Evolutionary conservation across 2,113 vertebrate genomes (phyloP), one percentile per base, ranked within the genome.

Genomic region (Ellobius talpinus): DNA sequence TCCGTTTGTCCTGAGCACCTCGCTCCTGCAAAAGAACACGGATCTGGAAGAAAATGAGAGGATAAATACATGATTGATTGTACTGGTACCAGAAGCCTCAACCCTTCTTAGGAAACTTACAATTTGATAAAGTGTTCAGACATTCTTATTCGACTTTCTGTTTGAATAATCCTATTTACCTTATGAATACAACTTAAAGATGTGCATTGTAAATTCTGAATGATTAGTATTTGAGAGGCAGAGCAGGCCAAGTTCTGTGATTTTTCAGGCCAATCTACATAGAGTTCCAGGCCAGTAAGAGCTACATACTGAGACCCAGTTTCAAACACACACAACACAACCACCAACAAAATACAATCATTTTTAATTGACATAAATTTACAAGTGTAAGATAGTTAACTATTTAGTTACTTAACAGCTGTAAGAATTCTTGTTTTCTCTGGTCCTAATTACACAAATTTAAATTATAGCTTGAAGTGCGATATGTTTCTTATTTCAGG

Each of bases 11-110:
- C 97, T 99, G 99, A 95, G 99, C 98, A 24, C 99, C 99, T 81
- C 99, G 98, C 95, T 99, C 99, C 97, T 99, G 99, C 87, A 99
- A 96, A 90, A 99, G 98, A 5, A 97, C 98, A 36, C 99, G 99
- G 74, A 99, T 99, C 99, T 99, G 93, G 39, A 97, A 55, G 4
- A 77, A 76, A 90, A 95, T 8, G 72, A 91, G n/a, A 47, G 58
- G 29, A 91, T 50, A 77, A 24, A 82, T 33, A n/a, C 2, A 47
- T 21, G 63, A 68, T 36, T 66, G 39, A 33, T 23, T 17, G 4
- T 4, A 87, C 4, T 21, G 55, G 47, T 78, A 55, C 91, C 31
- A 14, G 65, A 85, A 82, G n/a, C 21, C 42, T 58, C 79, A 16
- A 81, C 39, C 7, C 6, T 52, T 82, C 33, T 68, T 68, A 87